Conservation (phyloP, 2,113 vertebrate species). For the Perca flavescens region DNA sequence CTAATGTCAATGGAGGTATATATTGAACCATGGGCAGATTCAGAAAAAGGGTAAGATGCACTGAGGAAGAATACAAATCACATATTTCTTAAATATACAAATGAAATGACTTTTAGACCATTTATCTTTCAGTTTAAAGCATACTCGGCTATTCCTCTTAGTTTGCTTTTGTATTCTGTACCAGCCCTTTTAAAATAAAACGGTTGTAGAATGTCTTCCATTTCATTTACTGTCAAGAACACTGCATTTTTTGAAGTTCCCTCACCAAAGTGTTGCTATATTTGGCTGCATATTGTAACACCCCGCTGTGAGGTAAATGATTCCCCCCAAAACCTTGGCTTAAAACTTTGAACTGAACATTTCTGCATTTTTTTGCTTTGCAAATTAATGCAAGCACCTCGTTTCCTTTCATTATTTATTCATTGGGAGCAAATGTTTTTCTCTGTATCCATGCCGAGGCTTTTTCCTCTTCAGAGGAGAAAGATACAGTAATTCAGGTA, state of each 20-base stretch:
- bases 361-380: conserved; percentile 64
- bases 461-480: conserved; percentile 59
- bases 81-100: background rate
- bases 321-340: conserved; percentile 60
- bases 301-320: conserved; percentile 63
- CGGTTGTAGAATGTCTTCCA: conserved; percentile 42
- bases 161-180: conserved; percentile 40
- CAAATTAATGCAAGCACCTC: conserved; percentile 79
- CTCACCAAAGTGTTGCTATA: conserved; percentile 66
- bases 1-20: background rate
- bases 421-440: conserved; percentile 79
- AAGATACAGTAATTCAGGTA: conserved; percentile 50
- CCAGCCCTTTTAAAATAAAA: conserved; percentile 25
- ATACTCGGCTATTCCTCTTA: conserved; percentile 1
- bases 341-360: conserved; percentile 55
- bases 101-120: background rate
- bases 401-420: conserved; percentile 82
- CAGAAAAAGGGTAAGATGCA: background rate
- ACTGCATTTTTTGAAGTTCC: conserved; percentile 62
- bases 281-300: conserved; percentile 64
- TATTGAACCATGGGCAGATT: background rate
- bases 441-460: conserved; percentile 53
- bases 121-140: conserved; percentile 10
- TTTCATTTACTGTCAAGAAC: conserved; percentile 62
- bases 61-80: conserved; percentile 9